Conservation (phyloP, 2,888 invertebrate genomes). For the Stenurella melanura region DNA sequence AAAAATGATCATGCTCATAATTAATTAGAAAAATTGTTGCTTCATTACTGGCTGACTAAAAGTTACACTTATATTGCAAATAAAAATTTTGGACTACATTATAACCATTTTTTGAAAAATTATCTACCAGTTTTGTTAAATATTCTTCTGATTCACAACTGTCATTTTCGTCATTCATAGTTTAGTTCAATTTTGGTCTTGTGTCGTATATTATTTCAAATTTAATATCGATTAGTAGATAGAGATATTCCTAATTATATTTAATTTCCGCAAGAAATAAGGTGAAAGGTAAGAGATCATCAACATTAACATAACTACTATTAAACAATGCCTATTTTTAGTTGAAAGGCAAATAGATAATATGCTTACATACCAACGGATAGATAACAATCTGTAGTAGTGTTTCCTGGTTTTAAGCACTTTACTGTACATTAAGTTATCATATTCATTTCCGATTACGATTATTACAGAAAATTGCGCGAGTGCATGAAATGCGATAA, state of each 20-base stretch:
- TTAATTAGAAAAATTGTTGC: too few relatives aligned
- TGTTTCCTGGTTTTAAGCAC: neutral
- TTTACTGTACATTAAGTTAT: neutral
- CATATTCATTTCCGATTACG: neutral
- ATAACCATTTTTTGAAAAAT: too few relatives aligned
- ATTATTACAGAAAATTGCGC: neutral
- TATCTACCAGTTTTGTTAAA: too few relatives aligned
- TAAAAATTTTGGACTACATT: too few relatives aligned
- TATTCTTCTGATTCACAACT: too few relatives aligned
- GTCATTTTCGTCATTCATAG: too few relatives aligned
- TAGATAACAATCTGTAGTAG: neutral
- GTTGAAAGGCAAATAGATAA: neutral
- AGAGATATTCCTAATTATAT: neutral
- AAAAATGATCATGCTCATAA: too few relatives aligned
- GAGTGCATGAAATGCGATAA: too few relatives aligned
- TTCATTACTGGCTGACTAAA: too few relatives aligned
- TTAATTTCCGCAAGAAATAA: conserved; percentile 4
- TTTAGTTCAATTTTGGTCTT: too few relatives aligned
- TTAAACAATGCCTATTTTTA: neutral
- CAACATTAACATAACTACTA: neutral
- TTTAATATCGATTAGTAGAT: neutral
- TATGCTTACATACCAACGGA: neutral
- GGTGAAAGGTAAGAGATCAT: neutral
- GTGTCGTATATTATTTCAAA: too few relatives aligned
- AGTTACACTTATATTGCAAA: too few relatives aligned